These are phyloP conservation scores for Pharmacophagus antenor DNA, from an alignment of 2,888 invertebrate species.

Conservation along the genomic window DNA sequence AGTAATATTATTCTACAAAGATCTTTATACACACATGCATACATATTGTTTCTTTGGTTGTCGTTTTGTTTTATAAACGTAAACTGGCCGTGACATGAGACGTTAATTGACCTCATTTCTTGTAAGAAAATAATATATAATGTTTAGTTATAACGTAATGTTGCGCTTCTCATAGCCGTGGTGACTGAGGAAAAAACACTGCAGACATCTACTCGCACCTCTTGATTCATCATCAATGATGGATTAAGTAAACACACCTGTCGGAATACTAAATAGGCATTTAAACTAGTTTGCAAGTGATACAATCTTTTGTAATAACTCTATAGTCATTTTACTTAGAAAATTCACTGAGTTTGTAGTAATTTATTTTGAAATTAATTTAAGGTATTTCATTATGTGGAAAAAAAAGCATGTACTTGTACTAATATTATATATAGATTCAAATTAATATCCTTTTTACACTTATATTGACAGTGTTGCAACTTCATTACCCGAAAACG, in stretches of 20 bases:
- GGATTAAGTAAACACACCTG: neutral
- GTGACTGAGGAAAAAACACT: neutral
- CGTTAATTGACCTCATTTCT: slow-evolving; percentile 1
- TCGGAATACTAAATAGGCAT: neutral
- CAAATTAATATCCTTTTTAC: too few species aligned
- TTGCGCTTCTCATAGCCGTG: neutral
- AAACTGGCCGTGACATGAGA: slow-evolving; percentile 4
- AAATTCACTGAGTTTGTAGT: too few species aligned
- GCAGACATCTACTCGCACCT: neutral
- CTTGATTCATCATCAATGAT: neutral
- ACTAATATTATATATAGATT: too few species aligned
- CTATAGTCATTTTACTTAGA: too few species aligned
- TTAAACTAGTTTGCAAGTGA: neutral
- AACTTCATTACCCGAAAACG: slow-evolving; percentile 8
- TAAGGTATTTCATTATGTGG: too few species aligned
- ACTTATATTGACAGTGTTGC: too few species aligned
- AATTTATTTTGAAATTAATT: too few species aligned
- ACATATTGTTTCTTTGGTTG: slow-evolving; percentile 21
- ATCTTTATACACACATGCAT: too few species aligned
- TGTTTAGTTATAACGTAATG: neutral
- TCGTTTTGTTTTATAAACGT: slow-evolving; percentile 11
- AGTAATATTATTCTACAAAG: slow-evolving; percentile 27
- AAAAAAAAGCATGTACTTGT: too few species aligned
- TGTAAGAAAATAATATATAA: neutral
- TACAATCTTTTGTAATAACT: too few species aligned